These are phyloP conservation scores for Trichonephila clavipes DNA, from an alignment of 1,140 invertebrate genomes.

Conservation along the genomic window DNA sequence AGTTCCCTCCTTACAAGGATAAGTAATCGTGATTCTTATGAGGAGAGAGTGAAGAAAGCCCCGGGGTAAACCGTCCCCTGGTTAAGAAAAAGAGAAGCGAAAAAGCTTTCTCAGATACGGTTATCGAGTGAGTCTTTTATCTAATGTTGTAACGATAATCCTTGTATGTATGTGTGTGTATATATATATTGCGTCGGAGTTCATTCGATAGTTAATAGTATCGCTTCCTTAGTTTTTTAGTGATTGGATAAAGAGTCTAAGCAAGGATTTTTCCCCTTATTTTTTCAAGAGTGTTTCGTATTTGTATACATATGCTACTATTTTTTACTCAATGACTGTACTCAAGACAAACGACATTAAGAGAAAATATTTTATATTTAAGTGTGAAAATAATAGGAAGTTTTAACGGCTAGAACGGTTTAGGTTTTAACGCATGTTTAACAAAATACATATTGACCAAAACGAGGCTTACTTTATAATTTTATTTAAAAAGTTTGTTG, in stretches of 20 bases:
- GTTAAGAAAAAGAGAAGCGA: constrained; percentile 39
- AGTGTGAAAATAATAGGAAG: no score
- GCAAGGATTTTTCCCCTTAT: neutral
- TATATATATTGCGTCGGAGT: no score
- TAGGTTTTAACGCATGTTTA: no score
- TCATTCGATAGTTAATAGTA: no score
- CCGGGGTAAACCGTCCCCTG: neutral
- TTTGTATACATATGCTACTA: no score
- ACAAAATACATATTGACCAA: no score
- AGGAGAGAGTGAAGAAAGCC: constrained; percentile 31
- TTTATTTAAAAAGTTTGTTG: no score
- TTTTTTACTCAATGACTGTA: no score
- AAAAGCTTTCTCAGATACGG: constrained; percentile 43
- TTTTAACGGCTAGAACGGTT: no score
- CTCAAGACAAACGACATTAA: no score
- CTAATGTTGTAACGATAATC: constrained; percentile 37
- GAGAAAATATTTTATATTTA: no score
- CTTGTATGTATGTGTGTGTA: neutral
- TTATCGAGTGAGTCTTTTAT: constrained; percentile 34
- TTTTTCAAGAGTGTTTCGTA: neutral
- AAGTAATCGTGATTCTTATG: constrained; percentile 44
- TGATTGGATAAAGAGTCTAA: neutral
- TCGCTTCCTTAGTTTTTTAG: neutral
- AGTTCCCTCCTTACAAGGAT: neutral
- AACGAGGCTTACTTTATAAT: no score